Evolutionary conservation across 2,113 vertebrate genomes (phyloP).

Genomic region (Montifringilla adamsi): DNA sequence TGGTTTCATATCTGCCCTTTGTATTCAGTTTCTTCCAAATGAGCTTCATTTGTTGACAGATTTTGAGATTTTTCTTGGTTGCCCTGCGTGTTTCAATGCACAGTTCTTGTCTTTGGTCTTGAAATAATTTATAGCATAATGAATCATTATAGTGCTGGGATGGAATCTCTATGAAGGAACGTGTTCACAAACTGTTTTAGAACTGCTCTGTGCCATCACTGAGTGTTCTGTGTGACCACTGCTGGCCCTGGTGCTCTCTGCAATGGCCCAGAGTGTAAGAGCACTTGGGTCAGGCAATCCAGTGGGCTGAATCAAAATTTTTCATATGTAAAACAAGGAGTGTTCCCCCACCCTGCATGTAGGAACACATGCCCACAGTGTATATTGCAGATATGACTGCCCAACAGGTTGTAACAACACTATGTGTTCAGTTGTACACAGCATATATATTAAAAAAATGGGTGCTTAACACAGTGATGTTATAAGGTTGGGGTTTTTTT

Average conservation of each 20-base stretch:
- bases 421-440: background rate
- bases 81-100: background rate
- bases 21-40: background rate
- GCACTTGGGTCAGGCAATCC: fast-evolving
- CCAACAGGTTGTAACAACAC: background rate
- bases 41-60: slow-evolving; percentile 48
- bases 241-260: background rate
- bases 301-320: background rate
- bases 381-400: background rate
- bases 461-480: background rate
- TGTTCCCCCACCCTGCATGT: background rate
- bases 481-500: too few species aligned
- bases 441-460: background rate
- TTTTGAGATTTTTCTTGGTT: slow-evolving; percentile 32
- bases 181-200: background rate
- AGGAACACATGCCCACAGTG: background rate
- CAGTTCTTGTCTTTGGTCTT: background rate
- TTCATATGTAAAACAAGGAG: background rate
- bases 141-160: background rate
- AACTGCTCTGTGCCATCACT: background rate
- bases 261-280: background rate
- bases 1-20: slow-evolving; percentile 17
- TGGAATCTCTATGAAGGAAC: background rate
- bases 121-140: slow-evolving; percentile 20
- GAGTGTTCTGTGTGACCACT: background rate